Evolutionary conservation across 2,797 vertebrate species (phyloP).

Genomic region (Callimico goeldii): DNA sequence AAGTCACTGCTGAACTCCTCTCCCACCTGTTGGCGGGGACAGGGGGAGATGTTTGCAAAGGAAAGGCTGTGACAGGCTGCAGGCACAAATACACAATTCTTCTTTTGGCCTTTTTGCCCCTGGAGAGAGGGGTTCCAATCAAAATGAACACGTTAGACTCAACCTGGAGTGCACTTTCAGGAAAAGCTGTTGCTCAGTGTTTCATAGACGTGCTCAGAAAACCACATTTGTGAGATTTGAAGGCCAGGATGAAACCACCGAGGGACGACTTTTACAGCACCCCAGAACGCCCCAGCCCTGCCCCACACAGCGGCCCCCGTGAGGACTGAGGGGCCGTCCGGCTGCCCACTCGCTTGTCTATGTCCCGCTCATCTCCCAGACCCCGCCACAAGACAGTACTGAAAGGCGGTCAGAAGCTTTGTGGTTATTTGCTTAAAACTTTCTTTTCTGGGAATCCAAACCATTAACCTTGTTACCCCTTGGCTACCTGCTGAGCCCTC

Average conservation of each 20-base stretch:
- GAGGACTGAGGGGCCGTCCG: neutral
- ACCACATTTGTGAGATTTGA: fast-evolving
- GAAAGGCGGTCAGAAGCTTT: neutral
- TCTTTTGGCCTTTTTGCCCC: neutral
- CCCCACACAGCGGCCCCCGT: neutral
- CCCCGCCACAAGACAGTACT: neutral
- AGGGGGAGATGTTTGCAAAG: neutral
- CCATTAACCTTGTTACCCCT: neutral
- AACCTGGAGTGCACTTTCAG: neutral
- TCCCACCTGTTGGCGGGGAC: fast-evolving
- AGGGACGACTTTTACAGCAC: neutral
- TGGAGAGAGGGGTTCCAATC: neutral
- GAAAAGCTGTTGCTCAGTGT: fast-evolving
- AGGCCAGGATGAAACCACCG: neutral
- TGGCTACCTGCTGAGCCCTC: neutral
- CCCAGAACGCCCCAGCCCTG: neutral
- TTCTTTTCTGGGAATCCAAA: constrained; percentile 14
- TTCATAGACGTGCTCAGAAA: neutral
- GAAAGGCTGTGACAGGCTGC: neutral
- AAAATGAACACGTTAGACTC: neutral
- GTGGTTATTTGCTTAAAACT: neutral
- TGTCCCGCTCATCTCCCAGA: neutral
- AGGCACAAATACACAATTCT: fast-evolving
- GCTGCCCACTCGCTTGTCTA: fast-evolving
- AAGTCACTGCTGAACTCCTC: neutral